phyloP scores from a whole-genome alignment of 2,888 invertebrate species.

The Phytoseiulus persimilis region DNA sequence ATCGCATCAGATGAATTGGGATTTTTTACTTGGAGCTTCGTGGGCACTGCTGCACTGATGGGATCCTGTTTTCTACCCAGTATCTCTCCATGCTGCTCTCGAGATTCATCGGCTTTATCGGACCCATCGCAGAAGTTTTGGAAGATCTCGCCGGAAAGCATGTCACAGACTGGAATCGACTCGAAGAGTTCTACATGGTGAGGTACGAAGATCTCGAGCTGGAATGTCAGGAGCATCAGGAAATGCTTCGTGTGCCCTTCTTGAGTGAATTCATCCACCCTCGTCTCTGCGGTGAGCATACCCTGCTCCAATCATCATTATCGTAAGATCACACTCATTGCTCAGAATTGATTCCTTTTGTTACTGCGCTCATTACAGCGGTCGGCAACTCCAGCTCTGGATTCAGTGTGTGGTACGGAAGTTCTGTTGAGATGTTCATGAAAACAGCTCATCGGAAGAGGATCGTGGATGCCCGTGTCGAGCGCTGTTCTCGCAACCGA shows the following conservation, averaged over 20 bases:
- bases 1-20: too few relatives aligned
- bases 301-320: not conserved
- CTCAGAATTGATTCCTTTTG: too few relatives aligned
- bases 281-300: not conserved
- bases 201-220: not conserved
- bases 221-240: not conserved
- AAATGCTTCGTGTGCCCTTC: not conserved
- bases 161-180: not conserved
- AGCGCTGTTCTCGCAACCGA: not conserved
- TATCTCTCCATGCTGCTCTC: not conserved
- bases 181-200: not conserved
- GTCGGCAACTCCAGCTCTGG: not conserved
- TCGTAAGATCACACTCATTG: not conserved
- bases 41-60: too few relatives aligned
- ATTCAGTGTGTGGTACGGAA: not conserved
- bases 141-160: not conserved
- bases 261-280: not conserved
- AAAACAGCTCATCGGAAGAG: not conserved
- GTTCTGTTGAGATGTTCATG: not conserved
- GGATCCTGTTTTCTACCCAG: not conserved
- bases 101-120: not conserved
- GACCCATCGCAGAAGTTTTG: not conserved
- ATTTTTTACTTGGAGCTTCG: too few relatives aligned
- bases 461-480: not conserved
- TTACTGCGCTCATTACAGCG: not conserved